Conservation (phyloP, 1,140 invertebrate genomes). For the Drosophila ogumai region DNA sequence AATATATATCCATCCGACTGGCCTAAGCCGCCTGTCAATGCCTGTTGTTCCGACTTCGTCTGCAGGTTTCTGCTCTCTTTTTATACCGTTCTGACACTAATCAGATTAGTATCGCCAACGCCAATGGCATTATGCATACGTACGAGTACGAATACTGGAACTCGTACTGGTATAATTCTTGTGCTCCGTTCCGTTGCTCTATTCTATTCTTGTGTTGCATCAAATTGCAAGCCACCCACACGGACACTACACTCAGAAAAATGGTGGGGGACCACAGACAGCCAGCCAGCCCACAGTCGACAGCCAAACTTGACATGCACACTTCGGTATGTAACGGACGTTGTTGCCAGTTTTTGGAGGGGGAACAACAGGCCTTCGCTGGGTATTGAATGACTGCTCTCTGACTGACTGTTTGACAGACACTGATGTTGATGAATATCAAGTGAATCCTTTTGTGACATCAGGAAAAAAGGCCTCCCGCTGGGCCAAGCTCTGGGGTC, state of each 20-base stretch:
- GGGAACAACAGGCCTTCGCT: conserved; percentile 26
- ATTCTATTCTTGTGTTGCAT: conserved; percentile 71
- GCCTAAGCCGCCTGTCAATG: conserved; percentile 52
- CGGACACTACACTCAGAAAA: conserved; percentile 16
- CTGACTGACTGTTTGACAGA: conserved; percentile 79
- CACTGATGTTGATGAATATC: conserved; percentile 85
- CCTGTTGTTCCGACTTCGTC: conserved; percentile 31
- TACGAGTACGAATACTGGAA: conserved; percentile 6
- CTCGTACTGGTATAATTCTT: conserved; percentile 38
- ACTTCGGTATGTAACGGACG: conserved; percentile 69
- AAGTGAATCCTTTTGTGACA: conserved; percentile 85
- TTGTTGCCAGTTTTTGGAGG: conserved; percentile 48
- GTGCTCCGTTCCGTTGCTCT: conserved; percentile 40
- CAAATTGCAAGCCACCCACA: conserved; percentile 76
- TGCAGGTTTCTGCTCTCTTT: conserved; percentile 50
- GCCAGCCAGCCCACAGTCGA: conserved; percentile 37
- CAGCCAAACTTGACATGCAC: conserved; percentile 59
- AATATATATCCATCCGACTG: conserved; percentile 47
- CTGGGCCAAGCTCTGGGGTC: conserved; percentile 53
- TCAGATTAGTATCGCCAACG: conserved; percentile 84
- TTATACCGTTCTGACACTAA: conserved; percentile 80
- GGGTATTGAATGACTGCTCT: conserved; percentile 74
- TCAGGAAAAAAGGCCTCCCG: conserved; percentile 77
- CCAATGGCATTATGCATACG: conserved; percentile 64
- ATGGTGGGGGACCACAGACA: background rate